Percentiles rank a stretch among this genome's conserved stretches.
Evolutionary conservation across 2,113 vertebrate species (phyloP).

Genomic region (Climacteris rufus): DNA sequence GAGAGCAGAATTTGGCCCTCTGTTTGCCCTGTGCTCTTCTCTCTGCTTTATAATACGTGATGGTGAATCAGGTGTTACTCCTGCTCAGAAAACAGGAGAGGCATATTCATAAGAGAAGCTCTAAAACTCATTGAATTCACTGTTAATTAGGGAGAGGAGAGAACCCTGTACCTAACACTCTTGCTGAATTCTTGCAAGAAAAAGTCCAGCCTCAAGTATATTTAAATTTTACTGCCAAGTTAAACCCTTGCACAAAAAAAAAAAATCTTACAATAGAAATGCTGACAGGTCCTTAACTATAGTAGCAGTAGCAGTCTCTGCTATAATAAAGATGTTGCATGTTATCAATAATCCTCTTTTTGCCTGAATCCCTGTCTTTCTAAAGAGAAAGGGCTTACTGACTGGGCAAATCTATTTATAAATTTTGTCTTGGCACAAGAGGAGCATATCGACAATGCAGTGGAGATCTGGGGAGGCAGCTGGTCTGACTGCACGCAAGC

Average conservation of each 20-base stretch:
- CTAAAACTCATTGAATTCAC: neutral
- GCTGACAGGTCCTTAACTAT: slow-evolving; percentile 55
- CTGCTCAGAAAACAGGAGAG: neutral
- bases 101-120: neutral
- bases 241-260: slow-evolving; percentile 29
- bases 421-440: slow-evolving; percentile 61
- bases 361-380: slow-evolving; percentile 62
- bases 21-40: neutral
- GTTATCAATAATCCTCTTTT: slow-evolving; percentile 67
- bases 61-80: neutral
- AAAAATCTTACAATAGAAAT: slow-evolving; percentile 50
- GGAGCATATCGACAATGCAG: neutral
- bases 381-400: slow-evolving; percentile 62
- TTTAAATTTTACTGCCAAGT: slow-evolving; percentile 48
- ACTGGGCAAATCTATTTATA: slow-evolving; percentile 71
- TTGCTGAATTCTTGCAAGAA: slow-evolving; percentile 24
- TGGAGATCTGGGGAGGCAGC: slow-evolving; percentile 32
- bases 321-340: slow-evolving; percentile 57
- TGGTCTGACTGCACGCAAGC: slow-evolving; percentile 1
- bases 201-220: neutral
- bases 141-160: neutral
- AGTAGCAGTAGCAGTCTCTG: slow-evolving; percentile 17
- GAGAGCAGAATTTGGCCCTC: neutral
- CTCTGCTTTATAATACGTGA: neutral
- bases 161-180: neutral